Percentiles rank a stretch among this genome's conserved stretches.
phyloP scores from a whole-genome alignment of 2,888 invertebrate species.

The Tetragnatha montana region DNA sequence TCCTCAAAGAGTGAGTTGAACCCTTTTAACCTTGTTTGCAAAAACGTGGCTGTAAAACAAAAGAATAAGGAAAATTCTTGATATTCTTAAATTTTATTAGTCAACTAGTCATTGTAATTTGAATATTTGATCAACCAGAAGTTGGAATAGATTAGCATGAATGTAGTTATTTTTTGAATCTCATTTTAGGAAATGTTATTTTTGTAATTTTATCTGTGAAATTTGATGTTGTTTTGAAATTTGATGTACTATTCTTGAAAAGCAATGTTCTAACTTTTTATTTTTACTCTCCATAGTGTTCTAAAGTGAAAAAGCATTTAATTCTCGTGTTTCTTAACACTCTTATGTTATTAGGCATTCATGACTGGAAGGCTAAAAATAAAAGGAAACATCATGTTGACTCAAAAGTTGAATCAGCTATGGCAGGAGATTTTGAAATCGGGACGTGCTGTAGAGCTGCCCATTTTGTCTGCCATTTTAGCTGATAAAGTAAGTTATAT shows the following conservation, averaged over 20 bases:
- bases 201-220: no score
- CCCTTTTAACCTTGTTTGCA: no score
- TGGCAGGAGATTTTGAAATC: constrained; percentile 83
- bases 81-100: no score
- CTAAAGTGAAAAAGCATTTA: background rate
- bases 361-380: constrained; percentile 94
- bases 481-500: constrained; percentile 54
- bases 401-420: constrained; percentile 87
- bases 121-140: no score
- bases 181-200: no score
- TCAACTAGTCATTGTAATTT: no score
- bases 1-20: constrained; percentile 76
- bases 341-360: constrained; percentile 82
- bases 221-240: background rate
- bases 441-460: constrained; percentile 72
- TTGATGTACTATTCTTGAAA: background rate
- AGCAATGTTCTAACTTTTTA: no score
- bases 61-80: no score
- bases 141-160: no score
- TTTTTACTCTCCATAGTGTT: background rate
- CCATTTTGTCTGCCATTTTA: constrained; percentile 71
- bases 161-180: no score
- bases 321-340: background rate
- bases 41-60: no score
- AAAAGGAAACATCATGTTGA: constrained; percentile 93